These are phyloP conservation scores for Hyposoter didymator DNA, from an alignment of 2,888 invertebrate genomes.

Conservation along the genomic window DNA sequence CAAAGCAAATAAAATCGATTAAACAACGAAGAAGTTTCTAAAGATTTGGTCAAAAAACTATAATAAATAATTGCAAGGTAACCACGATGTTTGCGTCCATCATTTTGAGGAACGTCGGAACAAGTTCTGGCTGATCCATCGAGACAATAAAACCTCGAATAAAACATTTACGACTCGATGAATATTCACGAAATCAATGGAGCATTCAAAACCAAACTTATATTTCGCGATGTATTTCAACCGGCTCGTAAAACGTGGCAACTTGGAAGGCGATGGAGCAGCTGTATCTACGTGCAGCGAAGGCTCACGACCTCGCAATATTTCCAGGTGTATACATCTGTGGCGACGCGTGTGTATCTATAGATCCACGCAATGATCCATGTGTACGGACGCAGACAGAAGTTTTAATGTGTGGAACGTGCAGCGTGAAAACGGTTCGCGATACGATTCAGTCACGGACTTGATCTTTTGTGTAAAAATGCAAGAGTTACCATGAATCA, in stretches of 20 bases:
- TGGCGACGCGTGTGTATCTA: not conserved
- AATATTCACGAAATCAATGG: slow-evolving; percentile 50
- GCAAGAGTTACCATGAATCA: not conserved
- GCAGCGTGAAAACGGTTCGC: not conserved
- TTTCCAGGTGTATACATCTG: slow-evolving; percentile 19
- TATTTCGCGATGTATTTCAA: slow-evolving; percentile 16
- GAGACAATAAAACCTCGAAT: slow-evolving; percentile 46
- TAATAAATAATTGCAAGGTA: not conserved
- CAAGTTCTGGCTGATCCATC: slow-evolving; percentile 10
- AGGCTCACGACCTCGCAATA: slow-evolving; percentile 29
- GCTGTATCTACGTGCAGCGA: slow-evolving; percentile 21
- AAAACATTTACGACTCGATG: slow-evolving; percentile 45
- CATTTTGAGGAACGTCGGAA: not conserved
- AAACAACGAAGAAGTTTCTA: not conserved
- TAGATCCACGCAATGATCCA: not conserved
- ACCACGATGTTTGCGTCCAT: not conserved
- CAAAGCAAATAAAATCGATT: not conserved
- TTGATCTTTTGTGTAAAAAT: slow-evolving; percentile 30
- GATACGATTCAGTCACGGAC: slow-evolving; percentile 37
- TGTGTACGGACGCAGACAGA: not conserved
- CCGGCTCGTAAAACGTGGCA: slow-evolving; percentile 44
- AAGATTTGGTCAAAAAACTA: not conserved
- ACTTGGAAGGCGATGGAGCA: not conserved
- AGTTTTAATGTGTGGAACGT: not conserved
- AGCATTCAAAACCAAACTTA: slow-evolving; percentile 26